Evolutionary conservation across 2,888 invertebrate species (phyloP).

Genomic region (Chalcosyrphus nemorum): DNA sequence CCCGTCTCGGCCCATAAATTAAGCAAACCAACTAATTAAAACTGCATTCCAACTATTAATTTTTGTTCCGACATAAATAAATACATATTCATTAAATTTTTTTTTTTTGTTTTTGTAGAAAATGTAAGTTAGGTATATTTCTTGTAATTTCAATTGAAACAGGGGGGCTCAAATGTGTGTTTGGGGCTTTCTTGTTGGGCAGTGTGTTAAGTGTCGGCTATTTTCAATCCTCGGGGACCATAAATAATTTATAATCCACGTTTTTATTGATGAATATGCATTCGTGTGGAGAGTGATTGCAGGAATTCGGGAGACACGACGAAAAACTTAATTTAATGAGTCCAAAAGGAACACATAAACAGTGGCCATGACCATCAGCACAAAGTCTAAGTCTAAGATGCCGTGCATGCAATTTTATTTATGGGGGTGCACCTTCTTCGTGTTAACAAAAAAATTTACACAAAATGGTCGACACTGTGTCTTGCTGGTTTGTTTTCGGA

Average conservation of each 20-base stretch:
- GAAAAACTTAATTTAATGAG: slow-evolving; percentile 47
- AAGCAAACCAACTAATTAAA: slow-evolving; percentile 66
- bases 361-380: background rate
- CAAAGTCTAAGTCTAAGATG: background rate
- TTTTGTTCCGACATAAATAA: slow-evolving; percentile 70
- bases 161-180: slow-evolving; percentile 25
- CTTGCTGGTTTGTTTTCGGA: background rate
- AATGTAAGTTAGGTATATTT: slow-evolving; percentile 24
- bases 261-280: slow-evolving; percentile 61
- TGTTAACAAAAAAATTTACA: slow-evolving; percentile 31
- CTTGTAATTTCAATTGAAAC: slow-evolving; percentile 36
- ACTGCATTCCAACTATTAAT: slow-evolving; percentile 71
- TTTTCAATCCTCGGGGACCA: slow-evolving; percentile 52
- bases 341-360: background rate
- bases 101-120: slow-evolving; percentile 19
- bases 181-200: background rate
- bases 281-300: slow-evolving; percentile 44
- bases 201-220: slow-evolving; percentile 64
- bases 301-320: slow-evolving; percentile 56
- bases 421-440: slow-evolving; percentile 11
- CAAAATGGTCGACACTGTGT: slow-evolving; percentile 62
- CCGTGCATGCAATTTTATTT: background rate
- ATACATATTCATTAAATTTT: slow-evolving; percentile 59
- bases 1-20: slow-evolving; percentile 57
- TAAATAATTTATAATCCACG: slow-evolving; percentile 67